Percentiles rank a stretch among this genome's conserved stretches.
phyloP scores from a whole-genome alignment of 2,113 vertebrate species.

The Stegastes partitus region DNA sequence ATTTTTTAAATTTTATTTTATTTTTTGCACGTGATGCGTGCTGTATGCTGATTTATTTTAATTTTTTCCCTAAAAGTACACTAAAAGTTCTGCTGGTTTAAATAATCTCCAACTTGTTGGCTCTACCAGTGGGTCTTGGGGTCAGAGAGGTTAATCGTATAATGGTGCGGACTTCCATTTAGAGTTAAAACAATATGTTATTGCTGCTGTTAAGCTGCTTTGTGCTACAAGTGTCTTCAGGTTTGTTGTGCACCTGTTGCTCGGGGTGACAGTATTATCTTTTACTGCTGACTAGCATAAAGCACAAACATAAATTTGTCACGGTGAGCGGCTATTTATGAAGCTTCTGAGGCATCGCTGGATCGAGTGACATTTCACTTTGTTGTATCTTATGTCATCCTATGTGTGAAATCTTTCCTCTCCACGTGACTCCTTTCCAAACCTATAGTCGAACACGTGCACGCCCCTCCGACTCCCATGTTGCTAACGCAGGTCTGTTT shows the following conservation, averaged over 20 bases:
- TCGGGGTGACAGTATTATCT: conserved; percentile 26
- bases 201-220: not conserved
- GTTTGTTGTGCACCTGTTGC: conserved; percentile 45
- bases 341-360: conserved; percentile 16
- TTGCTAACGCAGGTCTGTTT: conserved; percentile 62
- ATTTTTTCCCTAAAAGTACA: too few relatives aligned
- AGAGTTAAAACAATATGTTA: not conserved
- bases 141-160: not conserved
- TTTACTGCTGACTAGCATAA: conserved; percentile 33
- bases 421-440: conserved; percentile 49
- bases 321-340: conserved; percentile 18
- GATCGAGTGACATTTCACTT: conserved; percentile 47
- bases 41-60: too few relatives aligned
- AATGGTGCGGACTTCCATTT: not conserved
- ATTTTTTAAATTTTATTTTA: too few relatives aligned
- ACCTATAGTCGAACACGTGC: conserved; percentile 49
- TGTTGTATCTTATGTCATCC: conserved; percentile 26
- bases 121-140: not conserved
- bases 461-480: conserved; percentile 36
- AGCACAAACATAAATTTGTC: conserved; percentile 25
- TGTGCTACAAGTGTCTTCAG: conserved; percentile 5
- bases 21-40: too few relatives aligned
- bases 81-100: too few relatives aligned
- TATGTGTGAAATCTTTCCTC: conserved; percentile 19
- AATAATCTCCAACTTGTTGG: too few relatives aligned